Base-by-base conservation (phyloP, 2,797 vertebrate genomes). In the Podarcis lilfordi region DNA sequence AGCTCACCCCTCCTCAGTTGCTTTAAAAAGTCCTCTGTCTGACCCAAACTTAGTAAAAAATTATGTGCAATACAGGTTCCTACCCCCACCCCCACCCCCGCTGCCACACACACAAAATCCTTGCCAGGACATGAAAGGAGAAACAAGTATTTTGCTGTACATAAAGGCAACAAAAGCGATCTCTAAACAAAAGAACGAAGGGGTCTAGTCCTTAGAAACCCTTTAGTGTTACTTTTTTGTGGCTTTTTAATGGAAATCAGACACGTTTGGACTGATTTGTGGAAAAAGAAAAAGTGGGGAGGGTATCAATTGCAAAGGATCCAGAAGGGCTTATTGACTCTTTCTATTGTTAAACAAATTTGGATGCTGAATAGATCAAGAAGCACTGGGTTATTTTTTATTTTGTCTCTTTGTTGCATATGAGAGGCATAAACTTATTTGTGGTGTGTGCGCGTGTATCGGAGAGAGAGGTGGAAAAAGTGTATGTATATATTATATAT, bases 241-340 rank as follows among this genome's bases (percentile, higher is more conserved):
- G 97, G 97, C 97, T 98, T 98, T 99, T 98, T 98, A 95, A 98
- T 98, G 98, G 97, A 98, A 98, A 98, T 98, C 93, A 97, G 97
- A 97, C 97, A 97, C 96, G 96, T 97, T 97, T 96, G 97, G 97
- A 97, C 97, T 97, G 97, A 97, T 98, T 96, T 96, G 97, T 96
- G 96, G 90, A 95, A 93, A 92, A 95, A 85, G 35, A 61, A 91
- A 86, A 64, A n/a, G 0, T 55, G 68, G 87, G 96, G 90, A 91
- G 88, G 90, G 94, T 95, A 95, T 96, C 97, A 96, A 96, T 95
- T 97, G 96, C 97, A 96, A 98, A 95, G 95, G 88, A 93, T 96
- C 95, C 95, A 91, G 95, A 89, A 95, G 94, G 96, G 97, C 97
- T 97, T 97, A 97, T 96, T 95, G 97, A 98, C 97, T 97, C 97